Conservation (phyloP, 2,113 vertebrate species). For the Mastomys coucha region DNA sequence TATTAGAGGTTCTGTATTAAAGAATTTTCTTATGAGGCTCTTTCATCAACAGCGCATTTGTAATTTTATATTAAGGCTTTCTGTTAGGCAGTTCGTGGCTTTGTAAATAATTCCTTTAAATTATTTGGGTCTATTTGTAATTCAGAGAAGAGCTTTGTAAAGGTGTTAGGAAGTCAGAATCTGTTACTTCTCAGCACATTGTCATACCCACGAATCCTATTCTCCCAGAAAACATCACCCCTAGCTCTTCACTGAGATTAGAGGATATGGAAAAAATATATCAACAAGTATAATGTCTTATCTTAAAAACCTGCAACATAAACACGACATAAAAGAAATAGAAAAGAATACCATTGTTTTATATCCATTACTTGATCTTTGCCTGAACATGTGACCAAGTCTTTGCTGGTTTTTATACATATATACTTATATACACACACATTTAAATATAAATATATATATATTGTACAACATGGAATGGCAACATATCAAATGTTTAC, state of each 20-base stretch:
- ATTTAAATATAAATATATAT: conserved; percentile 63
- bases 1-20: conserved; percentile 4
- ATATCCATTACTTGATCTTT: conserved; percentile 31
- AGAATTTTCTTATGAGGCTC: not conserved
- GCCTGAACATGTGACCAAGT: conserved; percentile 29
- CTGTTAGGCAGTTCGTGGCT: conserved; percentile 33
- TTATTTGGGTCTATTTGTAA: conserved; percentile 41
- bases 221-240: not conserved
- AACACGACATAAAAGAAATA: conserved; percentile 17
- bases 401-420: conserved; percentile 55
- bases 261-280: not conserved
- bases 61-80: conserved; percentile 29
- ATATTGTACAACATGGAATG: conserved; percentile 77
- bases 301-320: conserved; percentile 31
- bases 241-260: not conserved
- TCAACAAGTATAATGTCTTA: conserved; percentile 46
- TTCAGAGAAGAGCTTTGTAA: not conserved
- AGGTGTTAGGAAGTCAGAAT: not conserved
- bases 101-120: conserved; percentile 42
- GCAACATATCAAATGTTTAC: conserved; percentile 68
- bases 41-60: not conserved
- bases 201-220: conserved; percentile 21
- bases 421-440: conserved; percentile 62
- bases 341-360: conserved; percentile 52
- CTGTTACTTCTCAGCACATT: conserved; percentile 24